Evolutionary conservation across 2,888 invertebrate genomes (phyloP).

Genomic region (Drosophila setosimentum): DNA sequence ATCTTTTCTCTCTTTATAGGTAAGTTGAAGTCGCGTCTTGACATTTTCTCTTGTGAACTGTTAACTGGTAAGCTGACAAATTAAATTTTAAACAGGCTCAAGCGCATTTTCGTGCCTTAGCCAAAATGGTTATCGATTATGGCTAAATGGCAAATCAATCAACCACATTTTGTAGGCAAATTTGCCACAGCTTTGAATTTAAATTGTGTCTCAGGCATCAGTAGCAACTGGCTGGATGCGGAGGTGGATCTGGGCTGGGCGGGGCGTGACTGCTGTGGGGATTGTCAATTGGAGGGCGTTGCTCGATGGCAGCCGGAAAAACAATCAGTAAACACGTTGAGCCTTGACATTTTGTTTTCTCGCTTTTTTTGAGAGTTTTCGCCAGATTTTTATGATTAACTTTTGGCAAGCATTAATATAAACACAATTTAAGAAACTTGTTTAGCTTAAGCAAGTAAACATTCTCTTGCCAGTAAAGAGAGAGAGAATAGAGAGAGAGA

Average conservation of each 20-base stretch:
- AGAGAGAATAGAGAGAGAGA: fast-evolving
- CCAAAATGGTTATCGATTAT: slow-evolving; percentile 19
- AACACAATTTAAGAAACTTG: not conserved
- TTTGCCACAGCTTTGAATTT: slow-evolving; percentile 2
- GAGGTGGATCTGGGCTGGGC: not conserved
- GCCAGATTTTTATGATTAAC: slow-evolving; percentile 39
- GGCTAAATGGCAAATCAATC: slow-evolving; percentile 26
- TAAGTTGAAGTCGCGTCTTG: slow-evolving; percentile 30
- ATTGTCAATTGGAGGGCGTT: slow-evolving; percentile 15
- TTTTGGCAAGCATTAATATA: slow-evolving; percentile 15
- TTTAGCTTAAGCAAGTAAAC: too few relatives aligned
- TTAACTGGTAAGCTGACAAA: slow-evolving; percentile 37
- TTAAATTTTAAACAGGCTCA: slow-evolving; percentile 3
- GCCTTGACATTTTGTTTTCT: slow-evolving; percentile 27
- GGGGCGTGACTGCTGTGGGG: not conserved
- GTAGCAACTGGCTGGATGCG: not conserved
- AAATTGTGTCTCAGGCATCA: slow-evolving; percentile 13
- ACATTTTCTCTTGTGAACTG: not conserved
- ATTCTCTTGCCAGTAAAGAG: too few relatives aligned
- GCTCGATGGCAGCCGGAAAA: slow-evolving; percentile 14
- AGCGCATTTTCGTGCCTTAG: not conserved
- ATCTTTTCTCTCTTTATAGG: slow-evolving; percentile 35
- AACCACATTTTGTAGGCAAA: slow-evolving; percentile 11
- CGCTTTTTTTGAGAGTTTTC: not conserved
- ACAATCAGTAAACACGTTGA: slow-evolving; percentile 47